Evolutionary conservation across 92 coral and sea anemone genomes (phyloP).

Genomic region (Palythoa heliodiscus): DNA sequence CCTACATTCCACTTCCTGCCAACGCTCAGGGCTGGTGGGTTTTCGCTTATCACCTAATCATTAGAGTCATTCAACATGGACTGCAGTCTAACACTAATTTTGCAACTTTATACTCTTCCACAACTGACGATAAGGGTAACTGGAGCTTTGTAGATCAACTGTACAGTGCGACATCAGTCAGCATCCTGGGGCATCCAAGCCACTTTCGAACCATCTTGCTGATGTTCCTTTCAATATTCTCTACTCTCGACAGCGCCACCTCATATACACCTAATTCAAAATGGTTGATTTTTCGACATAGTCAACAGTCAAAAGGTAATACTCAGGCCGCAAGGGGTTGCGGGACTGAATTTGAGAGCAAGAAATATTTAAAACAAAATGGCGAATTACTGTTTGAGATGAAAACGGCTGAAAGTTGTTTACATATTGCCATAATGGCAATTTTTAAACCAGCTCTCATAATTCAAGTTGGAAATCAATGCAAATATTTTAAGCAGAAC

Average conservation of each 20-base stretch:
- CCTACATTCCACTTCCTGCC: slow-evolving; percentile 42
- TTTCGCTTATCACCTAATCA: slow-evolving; percentile 24
- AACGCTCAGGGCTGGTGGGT: slow-evolving; percentile 30
- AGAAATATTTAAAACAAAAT: no score
- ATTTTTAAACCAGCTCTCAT: no score
- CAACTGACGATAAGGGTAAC: slow-evolving; percentile 35
- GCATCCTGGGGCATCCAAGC: slow-evolving; percentile 36
- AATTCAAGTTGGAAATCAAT: no score
- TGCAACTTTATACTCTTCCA: background rate
- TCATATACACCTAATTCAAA: slow-evolving; percentile 31
- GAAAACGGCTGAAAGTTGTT: no score
- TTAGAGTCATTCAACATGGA: slow-evolving; percentile 28
- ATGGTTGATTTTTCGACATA: no score
- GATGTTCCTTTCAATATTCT: slow-evolving; percentile 24
- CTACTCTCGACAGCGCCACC: slow-evolving; percentile 37
- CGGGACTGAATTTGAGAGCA: no score
- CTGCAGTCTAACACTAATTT: slow-evolving; percentile 35
- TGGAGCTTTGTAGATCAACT: slow-evolving; percentile 7
- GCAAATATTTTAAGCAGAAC: no score
- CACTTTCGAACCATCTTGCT: slow-evolving; percentile 26
- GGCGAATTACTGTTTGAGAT: no score
- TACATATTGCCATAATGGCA: no score
- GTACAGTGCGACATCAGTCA: slow-evolving; percentile 10
- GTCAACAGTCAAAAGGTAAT: no score
- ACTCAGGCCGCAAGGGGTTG: no score